phyloP scores from a whole-genome alignment of 2,888 invertebrate genomes.

The Scotopteryx bipunctaria region DNA sequence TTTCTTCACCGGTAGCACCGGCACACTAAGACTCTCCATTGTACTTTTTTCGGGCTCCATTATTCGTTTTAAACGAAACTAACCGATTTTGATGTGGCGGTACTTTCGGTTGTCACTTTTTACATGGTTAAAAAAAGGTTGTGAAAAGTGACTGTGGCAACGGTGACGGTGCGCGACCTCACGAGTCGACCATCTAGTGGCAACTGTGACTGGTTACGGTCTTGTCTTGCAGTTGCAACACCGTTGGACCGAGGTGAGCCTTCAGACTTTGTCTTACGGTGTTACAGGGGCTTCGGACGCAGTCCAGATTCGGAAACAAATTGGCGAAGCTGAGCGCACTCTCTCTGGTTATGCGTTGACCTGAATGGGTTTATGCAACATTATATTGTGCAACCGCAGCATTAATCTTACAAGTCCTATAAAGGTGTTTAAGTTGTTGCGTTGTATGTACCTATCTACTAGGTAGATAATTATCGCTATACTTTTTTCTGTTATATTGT shows the following conservation, averaged over 20 bases:
- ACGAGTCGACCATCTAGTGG: conserved; percentile 68
- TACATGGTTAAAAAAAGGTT: conserved; percentile 18
- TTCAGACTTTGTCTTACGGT: conserved; percentile 38
- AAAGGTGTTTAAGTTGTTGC: conserved; percentile 37
- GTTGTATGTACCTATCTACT: conserved; percentile 35
- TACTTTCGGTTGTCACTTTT: conserved; percentile 19
- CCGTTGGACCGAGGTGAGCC: conserved; percentile 40
- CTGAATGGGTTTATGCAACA: conserved; percentile 15
- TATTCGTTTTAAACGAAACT: conserved; percentile 21
- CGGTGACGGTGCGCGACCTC: conserved; percentile 58
- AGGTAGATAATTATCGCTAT: background rate
- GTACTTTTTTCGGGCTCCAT: conserved; percentile 68
- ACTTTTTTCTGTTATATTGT: too few relatives aligned
- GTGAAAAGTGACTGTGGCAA: conserved; percentile 25
- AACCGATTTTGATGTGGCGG: conserved; percentile 19
- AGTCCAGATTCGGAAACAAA: conserved; percentile 70
- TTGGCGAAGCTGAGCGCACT: conserved; percentile 55
- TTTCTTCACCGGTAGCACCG: conserved; percentile 51
- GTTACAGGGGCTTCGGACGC: conserved; percentile 35
- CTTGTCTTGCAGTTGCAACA: conserved; percentile 49
- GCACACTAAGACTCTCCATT: conserved; percentile 45
- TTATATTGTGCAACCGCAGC: conserved; percentile 59
- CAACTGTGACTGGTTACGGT: conserved; percentile 46
- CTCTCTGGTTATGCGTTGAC: conserved; percentile 62
- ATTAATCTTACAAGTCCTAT: conserved; percentile 37